Percentiles rank a stretch among this genome's conserved stretches.
Evolutionary conservation across 1,140 invertebrate species (phyloP).

Genomic region (Meteorus sp.): DNA sequence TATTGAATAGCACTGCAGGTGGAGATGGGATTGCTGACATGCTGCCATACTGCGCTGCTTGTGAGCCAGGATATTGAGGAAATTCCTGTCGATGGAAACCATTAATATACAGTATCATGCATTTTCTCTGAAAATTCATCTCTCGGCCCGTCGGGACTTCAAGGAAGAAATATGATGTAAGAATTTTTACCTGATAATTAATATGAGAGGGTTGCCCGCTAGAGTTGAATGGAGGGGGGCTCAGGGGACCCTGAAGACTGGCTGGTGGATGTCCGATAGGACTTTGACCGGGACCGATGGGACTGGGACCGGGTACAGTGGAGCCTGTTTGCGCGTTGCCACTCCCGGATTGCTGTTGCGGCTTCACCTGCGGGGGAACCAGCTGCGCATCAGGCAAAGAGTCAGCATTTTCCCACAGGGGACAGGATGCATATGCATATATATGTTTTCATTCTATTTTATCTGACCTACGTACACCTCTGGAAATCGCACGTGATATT

Average conservation of each 20-base stretch:
- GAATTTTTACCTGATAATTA: slow-evolving; percentile 60
- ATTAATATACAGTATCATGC: slow-evolving; percentile 9
- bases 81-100: slow-evolving; percentile 48
- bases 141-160: too few relatives aligned
- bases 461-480: slow-evolving; percentile 47
- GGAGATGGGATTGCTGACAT: slow-evolving; percentile 82
- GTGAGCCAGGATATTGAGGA: slow-evolving; percentile 54
- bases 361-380: slow-evolving; percentile 69
- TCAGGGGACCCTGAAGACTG: slow-evolving; percentile 55
- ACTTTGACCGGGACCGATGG: slow-evolving; percentile 59
- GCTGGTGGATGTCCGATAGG: slow-evolving; percentile 65
- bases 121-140: not conserved
- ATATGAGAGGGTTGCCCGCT: slow-evolving; percentile 61
- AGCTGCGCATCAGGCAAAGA: slow-evolving; percentile 63
- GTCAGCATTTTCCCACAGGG: slow-evolving; percentile 60
- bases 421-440: slow-evolving; percentile 47
- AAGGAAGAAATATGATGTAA: too few relatives aligned
- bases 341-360: slow-evolving; percentile 68
- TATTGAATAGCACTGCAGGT: slow-evolving; percentile 76
- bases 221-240: slow-evolving; percentile 59
- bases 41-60: slow-evolving; percentile 68
- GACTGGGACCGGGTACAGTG: slow-evolving; percentile 54
- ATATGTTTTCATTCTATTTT: slow-evolving; percentile 27
- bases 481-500: slow-evolving; percentile 27
- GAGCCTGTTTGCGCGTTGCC: slow-evolving; percentile 53